Evolutionary conservation across 2,113 vertebrate genomes (phyloP).

Genomic region (Junco hyemalis): DNA sequence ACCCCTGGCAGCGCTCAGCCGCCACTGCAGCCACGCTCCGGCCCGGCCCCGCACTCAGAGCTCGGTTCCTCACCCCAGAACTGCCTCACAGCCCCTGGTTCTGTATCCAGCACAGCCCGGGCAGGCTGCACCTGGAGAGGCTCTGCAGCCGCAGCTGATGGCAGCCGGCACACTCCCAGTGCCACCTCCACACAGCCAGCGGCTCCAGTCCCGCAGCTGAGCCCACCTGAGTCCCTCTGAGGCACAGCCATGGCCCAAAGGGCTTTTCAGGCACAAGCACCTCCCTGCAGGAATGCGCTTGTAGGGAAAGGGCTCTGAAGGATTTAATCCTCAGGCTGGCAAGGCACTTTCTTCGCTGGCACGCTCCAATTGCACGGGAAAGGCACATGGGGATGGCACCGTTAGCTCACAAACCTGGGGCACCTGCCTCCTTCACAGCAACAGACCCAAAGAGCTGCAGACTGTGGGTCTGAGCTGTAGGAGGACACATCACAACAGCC

Average conservation of each 20-base stretch:
- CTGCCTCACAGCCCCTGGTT: accelerated
- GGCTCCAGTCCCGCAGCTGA: not conserved
- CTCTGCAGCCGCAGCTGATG: not conserved
- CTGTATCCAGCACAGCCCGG: accelerated
- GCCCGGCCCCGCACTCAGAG: not conserved
- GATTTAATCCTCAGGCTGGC: not conserved
- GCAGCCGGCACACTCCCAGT: not conserved
- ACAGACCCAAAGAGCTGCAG: not conserved
- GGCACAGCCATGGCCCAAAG: accelerated
- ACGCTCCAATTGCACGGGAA: accelerated
- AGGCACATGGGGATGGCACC: not conserved
- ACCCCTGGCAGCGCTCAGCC: constrained; percentile 36
- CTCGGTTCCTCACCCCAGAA: accelerated
- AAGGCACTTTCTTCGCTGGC: accelerated
- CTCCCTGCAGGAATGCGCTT: not conserved
- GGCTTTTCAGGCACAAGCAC: not conserved
- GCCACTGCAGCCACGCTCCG: not conserved
- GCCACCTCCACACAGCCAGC: not conserved
- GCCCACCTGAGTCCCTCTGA: accelerated
- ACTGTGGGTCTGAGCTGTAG: not conserved
- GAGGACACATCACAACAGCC: not conserved
- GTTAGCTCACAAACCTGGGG: not conserved
- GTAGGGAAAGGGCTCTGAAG: not conserved
- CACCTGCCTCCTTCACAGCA: not conserved
- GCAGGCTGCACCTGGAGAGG: not conserved